Evolutionary conservation across 2,113 vertebrate genomes (phyloP), one percentile per base, ranked within the genome.

Genomic region (Ancistrus triradiatus): DNA sequence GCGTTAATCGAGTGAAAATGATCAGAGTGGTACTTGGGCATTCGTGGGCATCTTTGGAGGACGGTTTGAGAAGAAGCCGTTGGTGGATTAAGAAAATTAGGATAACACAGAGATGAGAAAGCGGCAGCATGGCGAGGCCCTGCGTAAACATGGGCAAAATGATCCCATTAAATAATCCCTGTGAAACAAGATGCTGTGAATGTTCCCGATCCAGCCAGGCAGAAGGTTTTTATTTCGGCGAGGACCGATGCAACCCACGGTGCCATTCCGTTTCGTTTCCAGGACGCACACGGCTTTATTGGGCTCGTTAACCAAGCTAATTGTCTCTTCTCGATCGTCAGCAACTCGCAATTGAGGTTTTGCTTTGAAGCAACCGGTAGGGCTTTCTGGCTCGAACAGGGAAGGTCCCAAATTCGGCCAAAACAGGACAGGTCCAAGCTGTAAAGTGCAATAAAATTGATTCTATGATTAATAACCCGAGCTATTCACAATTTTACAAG

Each of bases 381-480:
- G 48, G 51, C 64, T 46, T 53, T 22, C 69, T 64, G 66, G 65
- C 58, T 66, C 51, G 4, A 33, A 25, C 44, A 15, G 47, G 37
- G 52, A 21, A 21, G 14, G 56, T 53, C 51, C 63, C 68, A 69
- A 48, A 74, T 72, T 73, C 70, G 59, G 42, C 50, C 68, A 72
- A 76, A 76, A 63, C 66, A 66, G 57, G 59, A 70, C 69, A 66
- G 72, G 52, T 70, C 52, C 43, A 66, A 56, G 68, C 69, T 72
- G 67, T 79, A 79, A 83, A 83, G 73, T 66, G 50, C 53, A 72
- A 72, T 81, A 68, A 76, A 79, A 74, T 77, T 73, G 72, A 83
- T 80, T 78, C n/a, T n/a, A n/a, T n/a, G 77, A 85, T 82, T 83
- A 78, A n/a, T n/a, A n/a, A n/a, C n/a, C 59, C 70, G 66, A 78